Evolutionary conservation across 1,140 invertebrate genomes (phyloP), one percentile per base, ranked within the genome.

Genomic region (Drosophila virilis): DNA sequence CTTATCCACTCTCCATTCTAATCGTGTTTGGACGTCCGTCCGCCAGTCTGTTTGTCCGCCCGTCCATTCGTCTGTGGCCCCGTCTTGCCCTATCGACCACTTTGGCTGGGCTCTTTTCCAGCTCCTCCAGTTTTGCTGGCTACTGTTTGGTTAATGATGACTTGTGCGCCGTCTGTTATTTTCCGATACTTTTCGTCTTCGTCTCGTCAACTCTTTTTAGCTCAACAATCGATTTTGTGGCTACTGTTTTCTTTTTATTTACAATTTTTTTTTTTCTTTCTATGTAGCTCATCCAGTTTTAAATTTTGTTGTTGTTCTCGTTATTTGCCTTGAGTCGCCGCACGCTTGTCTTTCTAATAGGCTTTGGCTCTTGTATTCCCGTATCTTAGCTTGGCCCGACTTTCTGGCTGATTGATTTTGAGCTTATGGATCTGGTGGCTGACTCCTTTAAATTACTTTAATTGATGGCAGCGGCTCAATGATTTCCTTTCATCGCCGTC

Each of bases 401-500:
- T 86, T 86, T 85, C 78, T 74, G 82, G 62, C 71, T 81, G 82
- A 86, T 86, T 86, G 82, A 86, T 86, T 86, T 85, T 85, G 40
- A 85, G 82, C 82, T 85, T 85, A 78, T 85, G 82, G 80, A 77
- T 84, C 80, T 84, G 50, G 57, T 67, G 58, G 74, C 74, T 64
- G 82, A 85, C 81, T 85, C 78, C 82, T 86, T 86, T 86, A 86
- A 86, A 86, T 86, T 86, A 86, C 82, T 86, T 86, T 86, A 86
- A 86, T 86, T 86, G 82, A 78, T 85, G 81, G 81, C 82, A 80
- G 77, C 55, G 58, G 71, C 79, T 80, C 81, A 84, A 80, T 80
- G 81, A 52, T 74, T 84, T 80, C 74, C 80, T 85, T 84, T 77
- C 77, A 84, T 77, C 54, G 73, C 77, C 70, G 66, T 76, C 81